These are phyloP conservation scores for Eristalis tenax DNA, from an alignment of 2,888 invertebrate species.

Conservation along the genomic window DNA sequence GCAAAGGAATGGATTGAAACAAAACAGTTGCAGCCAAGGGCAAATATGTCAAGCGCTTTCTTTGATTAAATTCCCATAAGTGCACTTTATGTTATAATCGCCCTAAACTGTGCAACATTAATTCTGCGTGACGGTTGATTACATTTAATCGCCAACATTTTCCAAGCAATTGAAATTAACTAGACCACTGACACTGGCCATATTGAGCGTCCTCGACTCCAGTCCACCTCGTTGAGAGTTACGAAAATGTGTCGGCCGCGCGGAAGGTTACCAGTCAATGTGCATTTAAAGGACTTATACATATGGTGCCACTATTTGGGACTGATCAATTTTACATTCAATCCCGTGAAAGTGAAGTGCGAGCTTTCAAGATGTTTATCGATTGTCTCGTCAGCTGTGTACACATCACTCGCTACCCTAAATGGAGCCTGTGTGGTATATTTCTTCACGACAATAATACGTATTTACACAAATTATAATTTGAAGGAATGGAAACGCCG, in stretches of 20 bases:
- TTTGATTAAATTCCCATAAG: no score
- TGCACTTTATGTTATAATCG: no score
- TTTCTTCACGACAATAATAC: background rate
- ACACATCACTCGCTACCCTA: background rate
- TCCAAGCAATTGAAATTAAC: no score
- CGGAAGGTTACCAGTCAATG: background rate
- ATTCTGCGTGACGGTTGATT: no score
- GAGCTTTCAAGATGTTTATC: background rate
- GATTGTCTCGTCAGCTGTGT: background rate
- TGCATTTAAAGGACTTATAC: background rate
- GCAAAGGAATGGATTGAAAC: no score
- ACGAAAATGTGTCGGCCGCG: background rate
- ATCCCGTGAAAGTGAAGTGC: background rate
- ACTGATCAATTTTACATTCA: background rate
- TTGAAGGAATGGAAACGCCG: background rate
- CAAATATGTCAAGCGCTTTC: no score
- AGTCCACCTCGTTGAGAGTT: no score
- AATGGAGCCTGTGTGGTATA: background rate
- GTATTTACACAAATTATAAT: background rate
- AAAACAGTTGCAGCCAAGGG: no score
- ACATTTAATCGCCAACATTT: no score
- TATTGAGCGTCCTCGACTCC: no score
- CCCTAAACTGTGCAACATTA: no score
- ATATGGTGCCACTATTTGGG: background rate
- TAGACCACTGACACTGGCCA: no score